phyloP scores from a whole-genome alignment of 2,113 vertebrate species.

The Fregata magnificens region DNA sequence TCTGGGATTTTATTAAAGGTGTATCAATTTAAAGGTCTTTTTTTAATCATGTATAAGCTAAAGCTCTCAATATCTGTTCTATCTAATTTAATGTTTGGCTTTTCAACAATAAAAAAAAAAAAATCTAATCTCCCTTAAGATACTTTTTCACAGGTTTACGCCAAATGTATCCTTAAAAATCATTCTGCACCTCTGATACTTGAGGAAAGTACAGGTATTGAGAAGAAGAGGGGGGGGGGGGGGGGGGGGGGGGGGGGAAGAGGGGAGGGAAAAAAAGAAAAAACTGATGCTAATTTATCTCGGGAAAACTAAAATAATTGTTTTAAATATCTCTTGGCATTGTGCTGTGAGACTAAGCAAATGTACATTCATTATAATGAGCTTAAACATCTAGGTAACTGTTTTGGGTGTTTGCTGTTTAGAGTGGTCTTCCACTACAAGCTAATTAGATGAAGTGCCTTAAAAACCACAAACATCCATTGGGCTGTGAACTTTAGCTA shows the following conservation, averaged over 20 bases:
- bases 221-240: background rate
- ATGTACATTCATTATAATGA: background rate
- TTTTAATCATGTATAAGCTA: background rate
- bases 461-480: background rate
- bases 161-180: background rate
- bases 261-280: background rate
- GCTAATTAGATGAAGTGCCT: background rate
- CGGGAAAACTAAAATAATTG: background rate
- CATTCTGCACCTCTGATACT: background rate
- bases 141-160: background rate
- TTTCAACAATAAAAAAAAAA: background rate
- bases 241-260: too few relatives aligned
- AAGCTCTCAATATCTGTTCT: background rate
- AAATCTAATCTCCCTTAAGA: background rate
- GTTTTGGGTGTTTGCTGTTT: background rate
- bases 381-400: background rate
- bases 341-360: background rate
- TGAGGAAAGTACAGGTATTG: background rate
- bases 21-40: background rate
- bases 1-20: background rate
- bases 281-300: background rate
- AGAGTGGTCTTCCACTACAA: background rate
- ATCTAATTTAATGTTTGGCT: background rate
- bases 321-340: background rate
- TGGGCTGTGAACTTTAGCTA: background rate